A percentile compares a stretch with the other conserved stretches of the same genome.
These are phyloP conservation scores for Drosophila santomea DNA, from an alignment of 1,140 invertebrate genomes.

Conservation along the genomic window DNA sequence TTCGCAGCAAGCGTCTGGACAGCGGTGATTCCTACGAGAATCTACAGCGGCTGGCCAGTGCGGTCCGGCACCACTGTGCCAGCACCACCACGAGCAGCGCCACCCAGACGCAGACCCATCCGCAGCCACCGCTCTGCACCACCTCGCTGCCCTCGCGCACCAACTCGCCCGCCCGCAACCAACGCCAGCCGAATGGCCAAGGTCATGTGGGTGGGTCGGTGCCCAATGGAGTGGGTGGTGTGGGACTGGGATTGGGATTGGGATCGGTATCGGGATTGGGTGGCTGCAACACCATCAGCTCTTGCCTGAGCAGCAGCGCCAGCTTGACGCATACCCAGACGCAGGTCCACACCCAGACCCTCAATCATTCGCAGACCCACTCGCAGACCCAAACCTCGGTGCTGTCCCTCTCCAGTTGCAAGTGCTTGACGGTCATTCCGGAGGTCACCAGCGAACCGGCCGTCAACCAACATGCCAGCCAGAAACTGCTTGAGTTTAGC, in stretches of 20 bases:
- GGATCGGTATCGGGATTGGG: slow-evolving; percentile 80
- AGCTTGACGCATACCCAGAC: slow-evolving; percentile 55
- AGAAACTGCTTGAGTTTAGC: slow-evolving; percentile 78
- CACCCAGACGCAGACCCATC: slow-evolving; percentile 45
- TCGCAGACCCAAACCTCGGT: slow-evolving; percentile 46
- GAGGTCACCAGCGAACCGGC: slow-evolving; percentile 61
- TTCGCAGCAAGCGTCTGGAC: slow-evolving; percentile 79
- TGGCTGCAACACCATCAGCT: slow-evolving; percentile 57
- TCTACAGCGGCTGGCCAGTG: slow-evolving; percentile 78
- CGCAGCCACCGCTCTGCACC: slow-evolving; percentile 77
- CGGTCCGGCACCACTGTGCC: slow-evolving; percentile 49
- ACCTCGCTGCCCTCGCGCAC: slow-evolving; percentile 90
- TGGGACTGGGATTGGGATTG: slow-evolving; percentile 80
- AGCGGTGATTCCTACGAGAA: slow-evolving; percentile 81
- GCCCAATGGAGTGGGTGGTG: slow-evolving; percentile 54
- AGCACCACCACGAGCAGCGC: slow-evolving; percentile 44
- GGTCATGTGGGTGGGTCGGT: slow-evolving; percentile 54
- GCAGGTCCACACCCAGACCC: slow-evolving; percentile 38
- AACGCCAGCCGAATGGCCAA: not conserved
- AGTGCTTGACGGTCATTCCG: slow-evolving; percentile 80
- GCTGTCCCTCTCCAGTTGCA: slow-evolving; percentile 67
- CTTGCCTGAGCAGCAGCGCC: slow-evolving; percentile 64
- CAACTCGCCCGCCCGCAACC: slow-evolving; percentile 87
- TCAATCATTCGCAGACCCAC: slow-evolving; percentile 31
- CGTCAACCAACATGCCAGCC: slow-evolving; percentile 19